Evolutionary conservation across 2,797 vertebrate genomes (phyloP).

Genomic region (Sebastes elongatus): DNA sequence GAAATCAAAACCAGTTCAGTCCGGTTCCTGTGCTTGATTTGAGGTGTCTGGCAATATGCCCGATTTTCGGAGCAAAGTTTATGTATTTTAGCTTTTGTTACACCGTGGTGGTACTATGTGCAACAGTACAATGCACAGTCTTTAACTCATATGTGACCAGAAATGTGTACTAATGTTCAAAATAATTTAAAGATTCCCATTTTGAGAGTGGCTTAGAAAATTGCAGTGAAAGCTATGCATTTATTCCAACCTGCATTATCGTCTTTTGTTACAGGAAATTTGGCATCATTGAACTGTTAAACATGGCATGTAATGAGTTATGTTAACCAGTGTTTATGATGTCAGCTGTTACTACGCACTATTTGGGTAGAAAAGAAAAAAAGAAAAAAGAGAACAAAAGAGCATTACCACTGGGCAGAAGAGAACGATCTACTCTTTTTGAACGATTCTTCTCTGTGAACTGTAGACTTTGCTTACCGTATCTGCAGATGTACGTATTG

Average conservation of each 20-base stretch:
- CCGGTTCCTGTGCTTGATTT: slow-evolving; percentile 42
- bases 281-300: not conserved
- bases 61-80: slow-evolving; percentile 31
- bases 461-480: too few relatives aligned
- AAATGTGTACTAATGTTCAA: not conserved
- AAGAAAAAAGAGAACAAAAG: not conserved
- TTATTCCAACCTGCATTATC: not conserved
- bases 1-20: slow-evolving; percentile 57
- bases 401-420: not conserved
- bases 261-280: not conserved
- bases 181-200: not conserved
- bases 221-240: not conserved
- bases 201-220: not conserved
- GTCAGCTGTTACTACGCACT: slow-evolving; percentile 28
- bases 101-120: not conserved
- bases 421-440: slow-evolving; percentile 1
- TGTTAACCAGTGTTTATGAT: slow-evolving; percentile 1
- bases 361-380: not conserved
- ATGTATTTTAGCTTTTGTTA: not conserved
- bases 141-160: not conserved
- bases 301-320: not conserved
- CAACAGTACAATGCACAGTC: not conserved
- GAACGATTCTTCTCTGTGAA: not conserved
- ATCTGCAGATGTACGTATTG: not conserved
- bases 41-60: slow-evolving; percentile 62